Evolutionary conservation across 2,888 invertebrate species (phyloP).

Genomic region (Smittia aterrima): DNA sequence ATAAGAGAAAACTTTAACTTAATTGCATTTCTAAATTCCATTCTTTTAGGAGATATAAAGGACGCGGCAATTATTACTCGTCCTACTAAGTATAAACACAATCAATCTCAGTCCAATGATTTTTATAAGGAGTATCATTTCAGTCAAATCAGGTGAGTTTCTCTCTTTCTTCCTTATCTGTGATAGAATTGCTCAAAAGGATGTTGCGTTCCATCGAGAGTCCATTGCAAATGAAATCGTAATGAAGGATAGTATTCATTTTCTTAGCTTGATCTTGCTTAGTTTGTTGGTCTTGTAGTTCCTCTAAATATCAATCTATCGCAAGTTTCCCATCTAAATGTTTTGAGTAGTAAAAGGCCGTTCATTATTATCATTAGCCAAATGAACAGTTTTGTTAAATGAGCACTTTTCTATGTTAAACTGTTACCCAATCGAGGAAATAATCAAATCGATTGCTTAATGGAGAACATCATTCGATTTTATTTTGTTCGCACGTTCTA

Average conservation of each 20-base stretch:
- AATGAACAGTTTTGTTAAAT: no score
- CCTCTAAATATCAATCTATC: no score
- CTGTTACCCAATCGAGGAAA: no score
- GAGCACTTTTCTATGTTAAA: no score
- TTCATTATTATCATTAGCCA: no score
- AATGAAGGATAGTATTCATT: no score
- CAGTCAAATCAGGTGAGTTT: background rate
- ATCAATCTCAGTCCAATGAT: background rate
- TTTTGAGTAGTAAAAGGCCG: no score
- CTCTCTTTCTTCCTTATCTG: background rate
- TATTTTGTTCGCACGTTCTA: no score
- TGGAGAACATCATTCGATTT: no score
- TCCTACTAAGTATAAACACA: constrained; percentile 50
- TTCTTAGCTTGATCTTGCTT: background rate
- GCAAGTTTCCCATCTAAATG: no score
- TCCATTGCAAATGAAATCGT: background rate
- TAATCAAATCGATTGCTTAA: no score
- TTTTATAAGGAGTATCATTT: background rate
- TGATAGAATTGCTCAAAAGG: constrained; percentile 46
- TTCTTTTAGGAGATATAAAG: constrained; percentile 52
- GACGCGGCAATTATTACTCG: constrained; percentile 54
- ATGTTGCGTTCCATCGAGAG: no score
- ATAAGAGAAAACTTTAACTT: background rate
- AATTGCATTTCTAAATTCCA: background rate
- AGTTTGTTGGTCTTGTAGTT: background rate